Conservation (phyloP, 2,888 invertebrate genomes). For the Poecilobothrus nobilitatus region DNA sequence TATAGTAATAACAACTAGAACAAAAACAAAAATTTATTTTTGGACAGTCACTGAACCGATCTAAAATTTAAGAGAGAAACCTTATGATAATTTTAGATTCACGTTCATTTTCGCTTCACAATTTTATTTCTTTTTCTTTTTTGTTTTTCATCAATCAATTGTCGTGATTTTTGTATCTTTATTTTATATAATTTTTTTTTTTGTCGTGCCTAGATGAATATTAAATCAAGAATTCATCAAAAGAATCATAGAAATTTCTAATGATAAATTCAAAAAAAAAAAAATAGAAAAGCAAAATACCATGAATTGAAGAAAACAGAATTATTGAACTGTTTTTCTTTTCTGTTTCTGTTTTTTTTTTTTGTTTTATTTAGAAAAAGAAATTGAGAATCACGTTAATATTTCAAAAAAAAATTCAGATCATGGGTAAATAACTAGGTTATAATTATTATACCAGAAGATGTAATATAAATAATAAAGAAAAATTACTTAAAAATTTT, state of each 20-base stretch:
- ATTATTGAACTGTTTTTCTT: background rate
- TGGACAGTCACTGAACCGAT: background rate
- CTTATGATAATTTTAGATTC: too few relatives aligned
- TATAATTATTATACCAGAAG: background rate
- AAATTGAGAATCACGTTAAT: background rate
- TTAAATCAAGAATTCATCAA: constrained; percentile 2
- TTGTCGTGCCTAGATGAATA: background rate
- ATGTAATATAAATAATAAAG: background rate
- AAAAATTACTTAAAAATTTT: background rate
- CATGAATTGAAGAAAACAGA: background rate
- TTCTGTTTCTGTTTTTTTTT: too few relatives aligned
- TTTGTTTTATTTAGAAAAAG: background rate
- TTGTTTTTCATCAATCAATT: background rate
- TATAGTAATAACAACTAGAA: too few relatives aligned
- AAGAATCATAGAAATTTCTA: background rate
- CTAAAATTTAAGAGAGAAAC: background rate
- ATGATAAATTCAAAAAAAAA: background rate
- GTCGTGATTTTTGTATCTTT: background rate
- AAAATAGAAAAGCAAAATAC: background rate
- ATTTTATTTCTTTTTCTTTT: background rate
- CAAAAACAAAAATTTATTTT: too few relatives aligned
- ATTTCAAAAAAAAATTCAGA: background rate
- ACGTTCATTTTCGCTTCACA: background rate
- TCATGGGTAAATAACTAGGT: background rate
- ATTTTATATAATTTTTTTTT: background rate